Evolutionary conservation across 2,113 vertebrate genomes (phyloP), one percentile per base, ranked within the genome.

Genomic region (Reinhardtius hippoglossoides): DNA sequence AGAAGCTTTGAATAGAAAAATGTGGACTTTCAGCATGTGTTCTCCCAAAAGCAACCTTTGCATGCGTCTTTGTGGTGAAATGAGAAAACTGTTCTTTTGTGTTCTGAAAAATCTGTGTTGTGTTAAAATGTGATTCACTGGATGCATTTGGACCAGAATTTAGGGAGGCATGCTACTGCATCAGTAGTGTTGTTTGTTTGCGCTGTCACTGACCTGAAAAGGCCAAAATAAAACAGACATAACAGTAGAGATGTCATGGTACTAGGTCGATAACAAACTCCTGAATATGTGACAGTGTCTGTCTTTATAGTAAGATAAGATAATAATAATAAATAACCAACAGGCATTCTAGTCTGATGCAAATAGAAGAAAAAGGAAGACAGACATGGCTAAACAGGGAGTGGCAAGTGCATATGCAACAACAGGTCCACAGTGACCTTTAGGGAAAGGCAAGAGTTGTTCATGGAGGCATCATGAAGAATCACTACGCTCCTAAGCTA

Each of bases 211-310:
- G 35, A 67, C 35, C 44, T 44, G 48, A 63, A 42, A 61, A 70
- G 68, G 71, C 61, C 78, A 79, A 76, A 78, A 74, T 87, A 65
- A 87, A 80, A 85, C 48, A 5, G 61, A 35, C 14, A 35, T 23
- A 3, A 37, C 5, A 21, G n/a, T 9, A 4, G 60, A 10, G 37
- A 62, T 62, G 37, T 62, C 60, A 42, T 3, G 2, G 37, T 42
- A 42, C 60, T 37, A 62, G n/a, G 20, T 37, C 10, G 1, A 14
- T 61, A 13, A 10, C 40, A 3, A 42, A 37, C n/a, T n/a, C 37
- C 31, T 40, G 31, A 37, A 27, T 27, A 27, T 13, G 54, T 24
- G 54, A 52, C n/a, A 54, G 20, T 9, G 4, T n/a, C 18, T 21
- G 18, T 31, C 31, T 31, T 31, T 31, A 31, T 31, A 31, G 31